These are phyloP conservation scores for Platygyra sinensis DNA, from an alignment of 64 coral and sea anemone genomes.

Conservation along the genomic window DNA sequence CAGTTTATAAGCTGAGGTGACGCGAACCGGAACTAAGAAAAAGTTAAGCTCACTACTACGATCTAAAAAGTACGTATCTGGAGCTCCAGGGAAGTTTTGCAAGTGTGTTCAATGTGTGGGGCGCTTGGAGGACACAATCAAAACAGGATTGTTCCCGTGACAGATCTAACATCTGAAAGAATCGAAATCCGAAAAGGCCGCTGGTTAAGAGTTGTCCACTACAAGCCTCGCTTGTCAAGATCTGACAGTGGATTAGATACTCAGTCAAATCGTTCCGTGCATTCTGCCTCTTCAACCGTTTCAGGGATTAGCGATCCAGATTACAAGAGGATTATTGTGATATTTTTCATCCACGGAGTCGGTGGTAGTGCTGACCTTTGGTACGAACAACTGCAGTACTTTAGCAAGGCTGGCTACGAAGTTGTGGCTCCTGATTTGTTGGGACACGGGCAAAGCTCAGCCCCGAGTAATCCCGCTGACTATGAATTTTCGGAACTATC, in stretches of 20 bases:
- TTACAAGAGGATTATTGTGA: constrained; percentile 66
- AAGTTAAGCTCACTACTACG: no score
- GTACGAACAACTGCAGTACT: constrained; percentile 88
- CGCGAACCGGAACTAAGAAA: no score
- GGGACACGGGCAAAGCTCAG: constrained; percentile 90
- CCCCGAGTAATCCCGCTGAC: constrained; percentile 56
- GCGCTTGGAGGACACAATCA: constrained; percentile 12
- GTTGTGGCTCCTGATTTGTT: constrained; percentile 90
- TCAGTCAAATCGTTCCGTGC: constrained; percentile 4
- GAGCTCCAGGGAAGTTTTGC: neutral
- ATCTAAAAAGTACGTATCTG: no score
- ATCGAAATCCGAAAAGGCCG: constrained; percentile 72
- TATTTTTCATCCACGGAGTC: constrained; percentile 97
- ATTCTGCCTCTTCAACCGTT: neutral
- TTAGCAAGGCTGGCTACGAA: constrained; percentile 79
- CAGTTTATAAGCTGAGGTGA: no score
- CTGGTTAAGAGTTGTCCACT: constrained; percentile 74
- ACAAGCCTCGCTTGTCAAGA: constrained; percentile 59
- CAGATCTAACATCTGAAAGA: constrained; percentile 56
- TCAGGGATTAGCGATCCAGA: neutral
- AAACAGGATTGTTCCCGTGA: constrained; percentile 66
- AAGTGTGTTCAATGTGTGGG: constrained; percentile 18
- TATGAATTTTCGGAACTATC: constrained; percentile 92
- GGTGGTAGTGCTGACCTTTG: constrained; percentile 92
- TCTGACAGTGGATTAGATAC: constrained; percentile 32